Evolutionary conservation across 2,113 vertebrate species (phyloP).

Genomic region (Xenopus borealis): DNA sequence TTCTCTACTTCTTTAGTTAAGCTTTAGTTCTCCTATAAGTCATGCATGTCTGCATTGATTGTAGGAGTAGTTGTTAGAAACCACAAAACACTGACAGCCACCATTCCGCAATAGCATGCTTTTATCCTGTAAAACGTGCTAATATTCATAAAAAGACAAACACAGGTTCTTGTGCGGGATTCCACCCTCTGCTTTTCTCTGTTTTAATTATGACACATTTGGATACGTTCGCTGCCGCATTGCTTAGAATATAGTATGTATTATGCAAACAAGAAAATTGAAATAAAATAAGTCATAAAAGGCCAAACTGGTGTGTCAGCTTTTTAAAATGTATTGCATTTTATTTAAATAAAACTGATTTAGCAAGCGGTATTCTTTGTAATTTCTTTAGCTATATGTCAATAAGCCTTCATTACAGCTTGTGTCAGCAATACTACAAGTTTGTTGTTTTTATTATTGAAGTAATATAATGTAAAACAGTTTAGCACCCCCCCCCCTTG

Average conservation of each 20-base stretch:
- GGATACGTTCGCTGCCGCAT: constrained; percentile 10
- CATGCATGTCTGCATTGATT: no score
- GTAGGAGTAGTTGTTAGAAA: no score
- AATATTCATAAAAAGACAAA: constrained; percentile 58
- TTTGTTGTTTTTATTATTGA: constrained; percentile 48
- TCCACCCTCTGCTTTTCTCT: not conserved
- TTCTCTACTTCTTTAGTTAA: no score
- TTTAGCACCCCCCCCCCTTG: constrained; percentile 37
- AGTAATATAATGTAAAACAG: constrained; percentile 53
- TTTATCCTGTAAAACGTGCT: constrained; percentile 36
- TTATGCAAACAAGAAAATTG: constrained; percentile 50
- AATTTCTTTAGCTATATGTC: constrained; percentile 56
- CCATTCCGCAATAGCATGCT: no score
- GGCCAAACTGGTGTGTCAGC: constrained; percentile 47
- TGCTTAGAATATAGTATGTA: constrained; percentile 21
- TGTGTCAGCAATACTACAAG: constrained; percentile 57
- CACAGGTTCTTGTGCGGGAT: no score
- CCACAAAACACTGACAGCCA: no score
- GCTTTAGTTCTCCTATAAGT: no score
- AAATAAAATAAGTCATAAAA: constrained; percentile 50
- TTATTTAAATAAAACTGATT: constrained; percentile 59
- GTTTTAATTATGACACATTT: constrained; percentile 28
- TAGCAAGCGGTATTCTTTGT: constrained; percentile 47
- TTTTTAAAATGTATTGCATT: constrained; percentile 49
- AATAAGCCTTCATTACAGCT: constrained; percentile 54